phyloP scores from a whole-genome alignment of 2,113 vertebrate genomes.

The Cyanoramphus novaezelandiae region DNA sequence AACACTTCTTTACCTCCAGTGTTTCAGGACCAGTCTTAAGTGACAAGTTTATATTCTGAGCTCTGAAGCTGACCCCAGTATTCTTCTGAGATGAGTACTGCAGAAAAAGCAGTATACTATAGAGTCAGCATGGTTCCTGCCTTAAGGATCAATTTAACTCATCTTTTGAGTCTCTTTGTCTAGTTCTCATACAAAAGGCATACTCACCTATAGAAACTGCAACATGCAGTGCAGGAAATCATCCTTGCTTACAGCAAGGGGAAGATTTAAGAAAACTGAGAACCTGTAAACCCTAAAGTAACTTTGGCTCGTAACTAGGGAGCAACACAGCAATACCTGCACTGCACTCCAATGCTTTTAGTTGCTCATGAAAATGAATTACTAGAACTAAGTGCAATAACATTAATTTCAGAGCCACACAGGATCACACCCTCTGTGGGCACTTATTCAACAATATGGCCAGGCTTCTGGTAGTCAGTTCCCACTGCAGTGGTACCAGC shows the following conservation, averaged over 20 bases:
- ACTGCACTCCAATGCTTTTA: not conserved
- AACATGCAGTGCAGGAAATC: not conserved
- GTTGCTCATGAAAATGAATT: not conserved
- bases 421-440: not conserved
- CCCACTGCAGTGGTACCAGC: not conserved
- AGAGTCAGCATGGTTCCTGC: not conserved
- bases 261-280: not conserved
- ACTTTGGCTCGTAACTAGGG: not conserved
- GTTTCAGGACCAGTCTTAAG: not conserved
- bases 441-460: not conserved
- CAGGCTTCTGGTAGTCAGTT: not conserved
- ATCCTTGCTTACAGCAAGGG: not conserved
- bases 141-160: not conserved
- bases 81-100: not conserved
- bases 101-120: not conserved
- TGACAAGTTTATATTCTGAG: not conserved
- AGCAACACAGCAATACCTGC: not conserved
- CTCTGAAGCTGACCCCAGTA: not conserved
- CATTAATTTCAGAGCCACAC: not conserved
- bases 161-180: not conserved
- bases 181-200: not conserved
- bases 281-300: not conserved
- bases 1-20: not conserved
- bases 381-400: not conserved
- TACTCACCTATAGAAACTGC: not conserved